These are phyloP conservation scores for Marronus borbonicus DNA, from an alignment of 2,888 invertebrate species.

Conservation along the genomic window DNA sequence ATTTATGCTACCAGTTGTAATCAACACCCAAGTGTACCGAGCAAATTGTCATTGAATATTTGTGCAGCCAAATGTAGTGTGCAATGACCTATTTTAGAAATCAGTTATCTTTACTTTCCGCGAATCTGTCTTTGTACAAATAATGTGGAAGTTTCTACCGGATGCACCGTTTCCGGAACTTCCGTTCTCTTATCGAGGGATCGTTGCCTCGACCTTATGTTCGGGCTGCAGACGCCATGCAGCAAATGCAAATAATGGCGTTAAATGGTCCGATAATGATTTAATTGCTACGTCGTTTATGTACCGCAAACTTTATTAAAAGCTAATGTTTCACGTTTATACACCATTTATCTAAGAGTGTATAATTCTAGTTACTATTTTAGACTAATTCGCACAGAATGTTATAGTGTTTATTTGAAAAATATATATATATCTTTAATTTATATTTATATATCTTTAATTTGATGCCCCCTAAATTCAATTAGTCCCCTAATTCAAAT, in stretches of 20 bases:
- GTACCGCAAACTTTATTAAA: no score
- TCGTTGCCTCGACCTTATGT: constrained; percentile 17
- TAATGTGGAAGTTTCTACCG: constrained; percentile 34
- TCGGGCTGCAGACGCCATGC: not conserved
- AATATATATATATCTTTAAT: no score
- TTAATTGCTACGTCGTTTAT: constrained; percentile 1
- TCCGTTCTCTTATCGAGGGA: constrained; percentile 26
- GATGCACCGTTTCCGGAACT: constrained; percentile 41
- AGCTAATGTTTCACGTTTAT: no score
- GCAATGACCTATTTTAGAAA: constrained; percentile 27
- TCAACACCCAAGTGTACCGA: no score
- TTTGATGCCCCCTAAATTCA: no score
- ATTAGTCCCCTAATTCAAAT: no score
- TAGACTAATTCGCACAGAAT: no score
- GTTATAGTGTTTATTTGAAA: no score
- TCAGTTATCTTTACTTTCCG: constrained; percentile 4
- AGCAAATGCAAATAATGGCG: constrained; percentile 23
- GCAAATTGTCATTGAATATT: no score
- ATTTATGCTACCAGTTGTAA: not conserved
- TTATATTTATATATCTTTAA: no score
- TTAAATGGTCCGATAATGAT: constrained; percentile 9
- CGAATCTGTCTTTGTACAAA: constrained; percentile 10
- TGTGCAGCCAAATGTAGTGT: not conserved
- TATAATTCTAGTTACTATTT: no score
- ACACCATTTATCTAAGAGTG: no score